Evolutionary conservation across 2,113 vertebrate genomes (phyloP), one percentile per base, ranked within the genome.

Genomic region (Peromyscus polionotus): DNA sequence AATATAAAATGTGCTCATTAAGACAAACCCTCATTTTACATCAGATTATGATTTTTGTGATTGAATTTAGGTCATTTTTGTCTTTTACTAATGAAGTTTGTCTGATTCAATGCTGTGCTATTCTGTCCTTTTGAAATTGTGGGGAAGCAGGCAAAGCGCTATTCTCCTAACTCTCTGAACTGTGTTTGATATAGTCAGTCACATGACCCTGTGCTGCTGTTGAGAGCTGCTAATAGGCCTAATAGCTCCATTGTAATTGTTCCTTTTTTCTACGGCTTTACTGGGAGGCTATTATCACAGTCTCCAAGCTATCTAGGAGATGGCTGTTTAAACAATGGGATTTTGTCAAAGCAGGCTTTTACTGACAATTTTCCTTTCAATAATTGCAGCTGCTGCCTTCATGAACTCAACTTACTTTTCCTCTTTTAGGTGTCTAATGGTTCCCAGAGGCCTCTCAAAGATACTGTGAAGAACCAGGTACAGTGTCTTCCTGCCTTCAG

Each of bases 351-450:
- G 94, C 63, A 70, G 16, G 28, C 24, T 79, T 93, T 95, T 76
- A 95, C 59, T 95, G 65, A 95, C 12, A 83, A 92, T 93, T 97
- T 95, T 88, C 17, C 65, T 88, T 79, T 96, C 63, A 92, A 83
- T 85, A 91, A 68, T 61, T 97, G 51, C 42, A 7, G 31, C 42
- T 94, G 45, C 51, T 77, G 13, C 7, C 36, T 94, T 63, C 9
- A n/a, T 72, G 75, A 88, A 75, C 17, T 92, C 73, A 33, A 67
- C 77, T 95, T 77, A 81, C 68, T 92, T 87, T 92, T 93, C 33
- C 84, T 91, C 65, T 94, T 92, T 95, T n/a, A 81, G 63, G 70
- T 92, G 28, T 73, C n/a, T 97, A 39, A 87, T 70, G 12, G 19
- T 42, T 93, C 19, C 57, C 22, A 33, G 24, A 88, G 45, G 61